Evolutionary conservation across 2,113 vertebrate genomes (phyloP).

Genomic region (Todiramphus chloris): DNA sequence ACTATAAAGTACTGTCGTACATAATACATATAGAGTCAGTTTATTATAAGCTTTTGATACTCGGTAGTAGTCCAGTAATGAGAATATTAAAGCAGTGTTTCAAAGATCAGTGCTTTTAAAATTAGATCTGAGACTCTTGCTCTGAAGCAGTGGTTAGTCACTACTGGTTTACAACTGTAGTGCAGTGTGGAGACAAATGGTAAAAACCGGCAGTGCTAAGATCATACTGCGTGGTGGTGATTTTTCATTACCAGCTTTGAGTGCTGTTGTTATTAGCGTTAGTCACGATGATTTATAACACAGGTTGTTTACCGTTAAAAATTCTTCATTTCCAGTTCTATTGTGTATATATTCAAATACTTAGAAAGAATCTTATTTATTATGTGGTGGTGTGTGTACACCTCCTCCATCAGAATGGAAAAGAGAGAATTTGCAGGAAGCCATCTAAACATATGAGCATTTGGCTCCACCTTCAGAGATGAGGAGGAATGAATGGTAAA

Average conservation of each 20-base stretch:
- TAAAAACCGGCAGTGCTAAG: neutral
- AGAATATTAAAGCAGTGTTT: neutral
- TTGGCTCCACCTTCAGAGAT: constrained; percentile 54
- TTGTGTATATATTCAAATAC: neutral
- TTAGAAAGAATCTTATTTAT: neutral
- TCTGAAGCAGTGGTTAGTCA: neutral
- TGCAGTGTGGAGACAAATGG: neutral
- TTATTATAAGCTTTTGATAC: neutral
- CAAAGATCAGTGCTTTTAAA: neutral
- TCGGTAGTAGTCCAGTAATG: neutral
- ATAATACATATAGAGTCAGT: neutral
- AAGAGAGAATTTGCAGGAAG: neutral
- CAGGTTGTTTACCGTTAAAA: neutral
- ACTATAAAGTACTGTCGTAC: neutral
- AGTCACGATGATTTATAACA: neutral
- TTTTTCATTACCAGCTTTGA: neutral
- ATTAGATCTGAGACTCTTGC: neutral
- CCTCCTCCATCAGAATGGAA: neutral
- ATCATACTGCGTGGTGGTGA: neutral
- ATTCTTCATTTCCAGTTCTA: neutral
- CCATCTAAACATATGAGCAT: rapidly evolving
- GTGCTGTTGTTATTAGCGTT: neutral
- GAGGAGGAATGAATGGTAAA: neutral
- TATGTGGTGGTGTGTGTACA: neutral
- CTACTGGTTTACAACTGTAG: neutral